Evolutionary conservation across 2,888 invertebrate genomes (phyloP).

Genomic region (Sphinx pinastri): DNA sequence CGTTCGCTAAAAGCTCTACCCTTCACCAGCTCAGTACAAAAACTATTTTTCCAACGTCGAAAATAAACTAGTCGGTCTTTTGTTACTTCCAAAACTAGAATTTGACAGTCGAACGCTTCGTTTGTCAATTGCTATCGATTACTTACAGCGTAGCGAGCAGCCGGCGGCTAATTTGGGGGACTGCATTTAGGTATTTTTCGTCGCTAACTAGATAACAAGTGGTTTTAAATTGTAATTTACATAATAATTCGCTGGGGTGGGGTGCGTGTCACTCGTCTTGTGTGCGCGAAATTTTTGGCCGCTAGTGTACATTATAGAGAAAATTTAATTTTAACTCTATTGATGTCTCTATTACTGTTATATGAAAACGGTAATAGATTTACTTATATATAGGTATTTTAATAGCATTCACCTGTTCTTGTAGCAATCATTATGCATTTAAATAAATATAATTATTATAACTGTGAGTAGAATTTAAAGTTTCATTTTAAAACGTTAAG

Average conservation of each 20-base stretch:
- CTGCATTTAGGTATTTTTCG: constrained; percentile 78
- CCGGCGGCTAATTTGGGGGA: constrained; percentile 75
- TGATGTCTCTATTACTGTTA: background rate
- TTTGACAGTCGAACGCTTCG: constrained; percentile 82
- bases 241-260: constrained; percentile 69
- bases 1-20: constrained; percentile 26
- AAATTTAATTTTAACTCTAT: constrained; percentile 33
- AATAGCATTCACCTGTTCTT: too few species aligned
- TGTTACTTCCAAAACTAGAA: constrained; percentile 82
- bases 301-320: constrained; percentile 26
- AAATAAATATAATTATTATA: too few species aligned
- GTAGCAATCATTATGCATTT: too few species aligned
- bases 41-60: constrained; percentile 30
- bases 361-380: background rate
- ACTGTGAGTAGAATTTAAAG: too few species aligned
- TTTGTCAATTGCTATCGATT: constrained; percentile 83
- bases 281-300: constrained; percentile 30
- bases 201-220: constrained; percentile 83
- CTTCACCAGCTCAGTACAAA: background rate
- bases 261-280: constrained; percentile 49
- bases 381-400: too few species aligned
- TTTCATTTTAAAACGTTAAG: too few species aligned
- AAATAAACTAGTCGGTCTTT: constrained; percentile 65
- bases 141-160: constrained; percentile 71
- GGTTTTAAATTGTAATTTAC: constrained; percentile 83